phyloP scores from a whole-genome alignment of 2,888 invertebrate genomes.

The Cataglyphis albicans region DNA sequence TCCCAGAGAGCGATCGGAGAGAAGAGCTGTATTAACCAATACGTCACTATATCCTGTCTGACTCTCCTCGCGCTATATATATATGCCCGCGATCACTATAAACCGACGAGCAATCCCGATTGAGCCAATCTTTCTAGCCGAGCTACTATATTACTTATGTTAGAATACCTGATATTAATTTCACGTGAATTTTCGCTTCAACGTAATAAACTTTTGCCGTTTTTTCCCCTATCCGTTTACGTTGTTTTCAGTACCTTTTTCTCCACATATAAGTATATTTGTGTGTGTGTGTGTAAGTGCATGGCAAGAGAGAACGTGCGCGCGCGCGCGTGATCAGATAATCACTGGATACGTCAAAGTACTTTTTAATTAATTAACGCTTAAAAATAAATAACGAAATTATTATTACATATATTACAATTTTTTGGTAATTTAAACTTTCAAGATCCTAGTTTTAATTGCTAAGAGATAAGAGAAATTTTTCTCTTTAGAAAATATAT shows the following conservation, averaged over 20 bases:
- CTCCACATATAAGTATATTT: not conserved
- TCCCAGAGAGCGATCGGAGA: conserved; percentile 72
- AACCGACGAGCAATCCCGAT: conserved; percentile 25
- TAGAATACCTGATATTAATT: conserved; percentile 80
- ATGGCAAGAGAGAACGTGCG: not conserved
- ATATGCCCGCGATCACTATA: conserved; percentile 38
- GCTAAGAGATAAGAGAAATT: not conserved
- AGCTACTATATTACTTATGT: conserved; percentile 70
- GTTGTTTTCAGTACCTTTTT: conserved; percentile 50
- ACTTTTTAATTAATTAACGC: not conserved
- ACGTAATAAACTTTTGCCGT: conserved; percentile 71
- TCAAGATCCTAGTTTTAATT: not conserved
- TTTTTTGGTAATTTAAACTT: not conserved
- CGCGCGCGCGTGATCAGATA: no score
- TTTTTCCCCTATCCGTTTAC: conserved; percentile 70
- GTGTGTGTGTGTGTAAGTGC: no score
- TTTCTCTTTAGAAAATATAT: not conserved
- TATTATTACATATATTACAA: not conserved
- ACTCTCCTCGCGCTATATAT: conserved; percentile 30
- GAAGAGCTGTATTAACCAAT: conserved; percentile 73
- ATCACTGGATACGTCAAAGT: no score
- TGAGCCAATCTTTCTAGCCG: conserved; percentile 24
- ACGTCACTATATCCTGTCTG: conserved; percentile 68
- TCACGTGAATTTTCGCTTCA: conserved; percentile 78
- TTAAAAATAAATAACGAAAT: not conserved